A percentile compares a stretch with the other conserved stretches of the same genome.
phyloP scores from a whole-genome alignment of 2,888 invertebrate genomes.

The Salticus scenicus region DNA sequence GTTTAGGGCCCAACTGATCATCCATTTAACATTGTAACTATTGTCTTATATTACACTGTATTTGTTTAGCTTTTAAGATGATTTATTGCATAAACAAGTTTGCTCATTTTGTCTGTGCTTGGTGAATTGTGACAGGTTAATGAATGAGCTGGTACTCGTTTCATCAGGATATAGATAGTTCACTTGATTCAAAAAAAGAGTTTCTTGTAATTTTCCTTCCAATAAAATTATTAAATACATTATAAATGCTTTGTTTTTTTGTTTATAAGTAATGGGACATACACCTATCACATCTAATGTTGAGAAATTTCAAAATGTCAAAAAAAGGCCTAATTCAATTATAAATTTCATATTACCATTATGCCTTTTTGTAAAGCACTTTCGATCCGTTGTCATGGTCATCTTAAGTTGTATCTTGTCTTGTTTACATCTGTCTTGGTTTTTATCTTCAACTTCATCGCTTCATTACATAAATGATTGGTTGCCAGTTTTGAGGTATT shows the following conservation, averaged over 20 bases:
- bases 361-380: no score
- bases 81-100: conserved; percentile 60
- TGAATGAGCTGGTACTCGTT: conserved; percentile 69
- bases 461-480: no score
- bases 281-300: no score
- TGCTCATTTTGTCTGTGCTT: conserved; percentile 63
- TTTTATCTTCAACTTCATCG: no score
- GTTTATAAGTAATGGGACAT: no score
- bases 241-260: conserved; percentile 2
- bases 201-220: conserved; percentile 62
- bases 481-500: no score
- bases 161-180: conserved; percentile 62
- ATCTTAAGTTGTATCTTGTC: no score
- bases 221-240: conserved; percentile 60
- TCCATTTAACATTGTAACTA: conserved; percentile 68
- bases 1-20: conserved; percentile 65
- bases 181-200: conserved; percentile 49
- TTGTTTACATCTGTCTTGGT: no score
- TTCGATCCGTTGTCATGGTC: no score
- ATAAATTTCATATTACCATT: no score
- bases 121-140: conserved; percentile 60
- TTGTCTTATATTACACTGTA: conserved; percentile 62
- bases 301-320: no score
- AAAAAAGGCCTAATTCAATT: no score
- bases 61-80: conserved; percentile 69